Percentiles rank a stretch among this genome's conserved stretches.
These are phyloP conservation scores for Phylloscopus collybita DNA, from an alignment of 2,797 vertebrate species.

Conservation along the genomic window DNA sequence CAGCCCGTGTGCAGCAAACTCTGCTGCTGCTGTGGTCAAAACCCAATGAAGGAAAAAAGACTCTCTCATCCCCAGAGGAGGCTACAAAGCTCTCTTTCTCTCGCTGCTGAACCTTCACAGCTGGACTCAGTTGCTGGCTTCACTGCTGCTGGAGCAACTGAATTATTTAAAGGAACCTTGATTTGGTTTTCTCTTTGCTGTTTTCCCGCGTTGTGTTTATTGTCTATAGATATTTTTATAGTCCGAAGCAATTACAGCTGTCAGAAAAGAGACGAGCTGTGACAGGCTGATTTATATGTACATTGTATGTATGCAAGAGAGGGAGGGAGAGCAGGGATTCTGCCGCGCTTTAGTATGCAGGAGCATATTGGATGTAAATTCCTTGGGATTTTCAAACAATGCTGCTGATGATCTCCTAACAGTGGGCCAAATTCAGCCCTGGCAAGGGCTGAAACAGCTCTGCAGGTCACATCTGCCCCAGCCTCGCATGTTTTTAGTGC, in stretches of 20 bases:
- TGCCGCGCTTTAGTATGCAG: conserved; percentile 11
- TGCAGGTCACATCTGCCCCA: not conserved
- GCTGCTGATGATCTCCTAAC: not conserved
- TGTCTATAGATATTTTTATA: conserved; percentile 83
- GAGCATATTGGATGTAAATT: not conserved
- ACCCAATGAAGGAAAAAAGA: conserved; percentile 5
- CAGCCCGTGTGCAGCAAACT: not conserved
- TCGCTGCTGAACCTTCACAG: conserved; percentile 29
- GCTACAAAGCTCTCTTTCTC: conserved; percentile 49
- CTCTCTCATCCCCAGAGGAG: conserved; percentile 19
- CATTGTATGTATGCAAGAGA: conserved; percentile 61
- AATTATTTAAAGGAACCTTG: conserved; percentile 71
- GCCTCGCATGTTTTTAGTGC: fast-evolving
- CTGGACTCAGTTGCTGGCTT: conserved; percentile 57
- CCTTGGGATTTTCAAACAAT: not conserved
- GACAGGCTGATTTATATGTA: conserved; percentile 81
- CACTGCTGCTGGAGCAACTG: conserved; percentile 27
- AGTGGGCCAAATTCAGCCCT: not conserved
- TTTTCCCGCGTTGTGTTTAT: conserved; percentile 61
- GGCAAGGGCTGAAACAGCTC: not conserved
- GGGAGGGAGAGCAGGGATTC: conserved; percentile 31
- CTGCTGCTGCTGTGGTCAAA: conserved; percentile 52
- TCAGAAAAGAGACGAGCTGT: conserved; percentile 76
- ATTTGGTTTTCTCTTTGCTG: conserved; percentile 66
- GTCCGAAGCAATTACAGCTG: conserved; percentile 81